A percentile compares a stretch with the other conserved stretches of the same genome.
phyloP scores from a whole-genome alignment of 2,888 invertebrate species.

The Baccha elongata region DNA sequence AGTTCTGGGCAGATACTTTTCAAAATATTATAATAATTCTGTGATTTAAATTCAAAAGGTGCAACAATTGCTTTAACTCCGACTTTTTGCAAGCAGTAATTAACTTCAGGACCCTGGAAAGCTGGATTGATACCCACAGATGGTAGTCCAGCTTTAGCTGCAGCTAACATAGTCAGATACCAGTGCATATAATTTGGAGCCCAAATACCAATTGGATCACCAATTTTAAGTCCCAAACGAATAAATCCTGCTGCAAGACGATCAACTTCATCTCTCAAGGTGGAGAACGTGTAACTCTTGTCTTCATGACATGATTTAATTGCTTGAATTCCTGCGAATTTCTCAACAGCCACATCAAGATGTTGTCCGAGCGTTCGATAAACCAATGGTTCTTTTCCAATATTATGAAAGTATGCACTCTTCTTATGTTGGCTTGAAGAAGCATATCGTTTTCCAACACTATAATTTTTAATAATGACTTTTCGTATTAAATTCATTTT shows the following conservation, averaged over 20 bases:
- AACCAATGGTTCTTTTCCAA: constrained; percentile 83
- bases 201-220: constrained; percentile 91
- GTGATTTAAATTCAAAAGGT: constrained; percentile 85
- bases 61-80: constrained; percentile 87
- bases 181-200: constrained; percentile 90
- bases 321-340: constrained; percentile 84
- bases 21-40: constrained; percentile 87
- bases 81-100: constrained; percentile 89
- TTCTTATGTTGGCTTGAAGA: constrained; percentile 24
- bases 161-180: constrained; percentile 88
- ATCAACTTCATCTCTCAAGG: constrained; percentile 84
- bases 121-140: constrained; percentile 91
- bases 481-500: constrained; percentile 31
- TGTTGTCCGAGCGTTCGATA: constrained; percentile 85
- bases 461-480: background rate
- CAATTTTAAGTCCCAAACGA: constrained; percentile 87
- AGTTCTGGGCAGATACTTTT: constrained; percentile 85
- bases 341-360: constrained; percentile 83
- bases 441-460: background rate
- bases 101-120: constrained; percentile 87
- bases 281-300: constrained; percentile 83
- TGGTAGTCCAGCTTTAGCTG: constrained; percentile 88
- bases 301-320: constrained; percentile 84
- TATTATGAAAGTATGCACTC: constrained; percentile 84
- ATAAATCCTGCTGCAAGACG: constrained; percentile 88